A percentile compares a stretch with the other conserved stretches of the same genome.
Evolutionary conservation across 2,113 vertebrate genomes (phyloP).

Genomic region (Mixornis gularis): DNA sequence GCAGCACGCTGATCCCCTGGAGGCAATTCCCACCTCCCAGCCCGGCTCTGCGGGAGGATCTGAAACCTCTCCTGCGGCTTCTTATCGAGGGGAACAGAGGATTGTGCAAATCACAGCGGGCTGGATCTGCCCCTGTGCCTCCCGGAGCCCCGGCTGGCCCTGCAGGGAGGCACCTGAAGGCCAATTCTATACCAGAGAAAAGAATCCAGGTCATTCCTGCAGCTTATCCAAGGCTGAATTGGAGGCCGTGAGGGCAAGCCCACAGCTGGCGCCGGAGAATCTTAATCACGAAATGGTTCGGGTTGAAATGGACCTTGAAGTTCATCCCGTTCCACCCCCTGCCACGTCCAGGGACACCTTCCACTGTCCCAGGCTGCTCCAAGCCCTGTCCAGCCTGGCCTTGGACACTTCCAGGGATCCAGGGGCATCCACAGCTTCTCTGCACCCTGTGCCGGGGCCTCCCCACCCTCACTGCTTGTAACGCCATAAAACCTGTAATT

Average conservation of each 20-base stretch:
- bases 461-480: not conserved
- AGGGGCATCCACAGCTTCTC: not conserved
- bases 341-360: not conserved
- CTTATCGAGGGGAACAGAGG: not conserved
- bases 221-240: accelerated
- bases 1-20: not conserved
- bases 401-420: not conserved
- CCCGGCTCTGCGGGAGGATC: not conserved
- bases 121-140: accelerated
- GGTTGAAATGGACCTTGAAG: not conserved
- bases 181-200: accelerated
- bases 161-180: not conserved
- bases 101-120: not conserved
- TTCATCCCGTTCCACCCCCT: not conserved
- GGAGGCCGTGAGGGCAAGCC: not conserved
- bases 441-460: not conserved
- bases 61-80: not conserved
- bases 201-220: not conserved
- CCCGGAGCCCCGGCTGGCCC: no score
- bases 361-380: not conserved
- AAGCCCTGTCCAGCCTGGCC: accelerated
- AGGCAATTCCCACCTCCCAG: not conserved
- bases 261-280: not conserved
- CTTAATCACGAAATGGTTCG: not conserved
- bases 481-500: accelerated